Evolutionary conservation across 2,888 invertebrate genomes (phyloP), one percentile per base, ranked within the genome.

Genomic region (Napeogenes inachia): DNA sequence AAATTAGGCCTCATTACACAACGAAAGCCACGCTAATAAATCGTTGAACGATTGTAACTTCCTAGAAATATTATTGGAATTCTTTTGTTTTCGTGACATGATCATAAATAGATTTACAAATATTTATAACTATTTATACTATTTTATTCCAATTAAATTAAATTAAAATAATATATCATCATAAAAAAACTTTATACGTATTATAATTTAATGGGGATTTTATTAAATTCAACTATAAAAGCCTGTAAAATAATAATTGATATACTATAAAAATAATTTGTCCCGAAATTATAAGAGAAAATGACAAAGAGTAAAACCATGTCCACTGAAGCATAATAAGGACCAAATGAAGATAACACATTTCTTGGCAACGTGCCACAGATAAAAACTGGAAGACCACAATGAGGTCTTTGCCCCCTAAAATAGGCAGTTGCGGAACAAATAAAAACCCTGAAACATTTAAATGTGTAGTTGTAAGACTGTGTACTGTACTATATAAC

Each of bases 1-100:
- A 85, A 86, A 85, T 84, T 72, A 82, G 73, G 65, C 73, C 79
- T 80, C 81, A 81, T 86, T 83, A 85, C 82, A 77, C 72, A 67
- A 71, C 75, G 68, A 75, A 71, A 74, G 73, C 72, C 74, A 73
- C 71, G 73, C 75, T 82, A 83, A 82, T 82, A 78, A 82, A 81
- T 81, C 78, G 77, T 79, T 79, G 76, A 79, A 81, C 76, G 70
- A 56, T 71, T 69, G 61, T 60, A 64, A 66, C 60, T 69, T 65
- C 57, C 67, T 71, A 60, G 45, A 55, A 61, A 50, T 30, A 50
- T 50, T 10, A 56, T 74, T 79, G 21, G 55, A 62, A 66, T 66
- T 32, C 59, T 57, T 56, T 57, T 45, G 65, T 59, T n/a, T 50
- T 62, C 50, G 38, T 59, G 57, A 32, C 47, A 50, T 47, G 13